A percentile compares a stretch with the other conserved stretches of the same genome.
Evolutionary conservation across 2,113 vertebrate genomes (phyloP).

Genomic region (Notarius lentiginosus): DNA sequence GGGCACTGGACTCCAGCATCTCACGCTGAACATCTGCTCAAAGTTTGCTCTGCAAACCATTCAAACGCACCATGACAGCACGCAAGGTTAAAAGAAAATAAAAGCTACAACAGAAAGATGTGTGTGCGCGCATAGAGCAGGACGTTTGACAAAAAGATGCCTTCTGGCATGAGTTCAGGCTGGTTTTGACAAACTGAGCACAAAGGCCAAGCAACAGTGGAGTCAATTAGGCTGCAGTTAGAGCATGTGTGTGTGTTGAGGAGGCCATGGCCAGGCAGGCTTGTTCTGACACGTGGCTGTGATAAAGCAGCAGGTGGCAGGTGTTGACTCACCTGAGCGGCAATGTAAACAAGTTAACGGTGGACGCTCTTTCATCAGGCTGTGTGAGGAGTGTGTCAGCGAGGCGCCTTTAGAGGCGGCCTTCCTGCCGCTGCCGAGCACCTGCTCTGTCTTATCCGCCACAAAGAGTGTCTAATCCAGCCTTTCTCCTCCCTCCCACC

Average conservation of each 20-base stretch:
- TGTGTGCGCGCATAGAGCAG: neutral
- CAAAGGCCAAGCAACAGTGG: constrained; percentile 7
- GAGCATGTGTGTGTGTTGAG: constrained; percentile 8
- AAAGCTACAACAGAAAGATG: constrained; percentile 9
- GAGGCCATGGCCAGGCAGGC: constrained; percentile 46
- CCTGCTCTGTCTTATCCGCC: constrained; percentile 67
- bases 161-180: constrained; percentile 26
- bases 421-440: constrained; percentile 59
- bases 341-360: constrained; percentile 64
- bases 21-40: constrained; percentile 67
- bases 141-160: constrained; percentile 30
- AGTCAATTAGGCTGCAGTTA: constrained; percentile 16
- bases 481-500: constrained; percentile 29
- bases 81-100: constrained; percentile 22
- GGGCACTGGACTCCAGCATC: constrained; percentile 39
- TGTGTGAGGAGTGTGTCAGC: constrained; percentile 36
- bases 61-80: constrained; percentile 51
- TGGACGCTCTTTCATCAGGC: constrained; percentile 62
- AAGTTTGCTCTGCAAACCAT: constrained; percentile 73
- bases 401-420: constrained; percentile 17
- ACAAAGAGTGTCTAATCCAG: constrained; percentile 61
- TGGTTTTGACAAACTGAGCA: constrained; percentile 43
- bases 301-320: constrained; percentile 68
- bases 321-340: constrained; percentile 72
- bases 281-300: constrained; percentile 68